Base-by-base conservation (phyloP, 2,113 vertebrate species). In the Zosterops hypoxanthus region DNA sequence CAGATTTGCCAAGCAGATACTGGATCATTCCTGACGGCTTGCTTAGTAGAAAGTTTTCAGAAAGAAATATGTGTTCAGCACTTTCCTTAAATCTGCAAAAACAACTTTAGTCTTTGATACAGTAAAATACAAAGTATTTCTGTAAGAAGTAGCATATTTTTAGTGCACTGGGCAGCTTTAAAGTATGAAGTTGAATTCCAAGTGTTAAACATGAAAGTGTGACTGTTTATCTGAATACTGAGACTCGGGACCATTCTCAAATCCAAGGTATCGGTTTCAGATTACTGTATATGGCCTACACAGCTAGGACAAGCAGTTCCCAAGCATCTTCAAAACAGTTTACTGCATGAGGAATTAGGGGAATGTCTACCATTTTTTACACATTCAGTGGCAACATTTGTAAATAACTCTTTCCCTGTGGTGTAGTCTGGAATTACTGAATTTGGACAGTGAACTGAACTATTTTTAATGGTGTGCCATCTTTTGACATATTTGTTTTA, bases 1-100 rank as follows among this genome's bases (percentile, higher is more conserved):
- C 31, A 93, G 83, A 86, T 95, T 97, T 97, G 92, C 82, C 83
- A 96, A 88, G 59, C 72, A 96, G 96, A 91, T 93, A 75, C 72
- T 61, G 80, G 82, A 50, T 96, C 65, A 82, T 95, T 95, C 92
- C 89, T 92, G 91, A 79, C 44, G 91, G 81, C 81, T 91, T 95
- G 70, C 86, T 97, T 90, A 86, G 94, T 84, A 92, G 69, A 88
- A 82, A 73, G 47, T 70, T 91, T 90, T 60, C 64, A 92, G 94
- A 86, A 91, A 91, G 95, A 96, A 96, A 89, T 82, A 72, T 50
- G 55, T 49, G 24, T 96, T 95, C 71, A 60, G 42, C 21, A 10
- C 50, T 76, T 70, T 68, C 53, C 86, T 96, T 96, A 63, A 82
- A 88, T 83, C 66, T 94, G 56, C 63, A 92, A 82, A 91, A 63